These are phyloP conservation scores for Colletes latitarsis DNA, from an alignment of 1,140 invertebrate species.

Conservation along the genomic window DNA sequence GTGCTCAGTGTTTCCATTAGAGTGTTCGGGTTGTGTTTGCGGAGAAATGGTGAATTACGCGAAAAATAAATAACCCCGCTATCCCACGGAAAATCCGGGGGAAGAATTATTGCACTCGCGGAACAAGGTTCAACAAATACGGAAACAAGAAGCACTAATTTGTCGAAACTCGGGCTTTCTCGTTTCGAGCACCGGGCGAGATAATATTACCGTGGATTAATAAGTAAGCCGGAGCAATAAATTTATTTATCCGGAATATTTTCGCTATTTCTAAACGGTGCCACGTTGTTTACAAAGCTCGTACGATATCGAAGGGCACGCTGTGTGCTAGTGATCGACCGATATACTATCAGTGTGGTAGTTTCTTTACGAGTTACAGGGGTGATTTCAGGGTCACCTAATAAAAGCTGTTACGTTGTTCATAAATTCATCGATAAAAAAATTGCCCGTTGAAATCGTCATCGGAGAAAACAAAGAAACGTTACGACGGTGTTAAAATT, in stretches of 20 bases:
- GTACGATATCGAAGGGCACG: too few relatives aligned
- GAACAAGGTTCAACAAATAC: not conserved
- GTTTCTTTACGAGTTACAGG: too few relatives aligned
- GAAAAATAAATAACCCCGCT: constrained; percentile 16
- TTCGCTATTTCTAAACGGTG: too few relatives aligned
- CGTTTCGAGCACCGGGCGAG: not conserved
- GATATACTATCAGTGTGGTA: too few relatives aligned
- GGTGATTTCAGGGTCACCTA: too few relatives aligned
- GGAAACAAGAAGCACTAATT: not conserved
- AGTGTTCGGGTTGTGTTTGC: not conserved
- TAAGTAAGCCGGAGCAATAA: not conserved
- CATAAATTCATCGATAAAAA: too few relatives aligned
- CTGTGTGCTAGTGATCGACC: too few relatives aligned
- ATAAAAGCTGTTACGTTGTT: too few relatives aligned
- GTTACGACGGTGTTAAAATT: too few relatives aligned
- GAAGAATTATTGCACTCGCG: not conserved
- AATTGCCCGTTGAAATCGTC: too few relatives aligned
- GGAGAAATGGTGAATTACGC: constrained; percentile 19
- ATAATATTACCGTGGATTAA: not conserved
- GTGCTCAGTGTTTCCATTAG: not conserved
- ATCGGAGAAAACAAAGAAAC: not conserved
- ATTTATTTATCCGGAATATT: too few relatives aligned
- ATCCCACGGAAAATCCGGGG: constrained; percentile 9
- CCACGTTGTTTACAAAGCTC: too few relatives aligned
- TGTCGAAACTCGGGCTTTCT: not conserved